Conservation (phyloP, 1,140 invertebrate genomes). For the Zeugodacus cucurbitae region DNA sequence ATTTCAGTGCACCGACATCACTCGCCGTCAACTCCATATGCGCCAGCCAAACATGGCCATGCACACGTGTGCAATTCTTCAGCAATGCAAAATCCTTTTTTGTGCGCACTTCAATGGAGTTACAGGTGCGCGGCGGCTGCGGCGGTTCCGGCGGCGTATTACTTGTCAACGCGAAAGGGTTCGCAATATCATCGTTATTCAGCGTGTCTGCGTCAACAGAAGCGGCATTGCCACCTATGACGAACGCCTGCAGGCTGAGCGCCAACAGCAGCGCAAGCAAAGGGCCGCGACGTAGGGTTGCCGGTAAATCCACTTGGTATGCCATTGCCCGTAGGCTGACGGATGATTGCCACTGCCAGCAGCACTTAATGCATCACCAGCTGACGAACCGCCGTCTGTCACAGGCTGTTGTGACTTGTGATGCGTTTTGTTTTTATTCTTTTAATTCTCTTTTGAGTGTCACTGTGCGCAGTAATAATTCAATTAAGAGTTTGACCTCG, state of each 20-base stretch:
- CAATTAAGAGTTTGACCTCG: conserved; percentile 27
- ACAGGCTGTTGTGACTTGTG: neutral
- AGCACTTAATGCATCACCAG: neutral
- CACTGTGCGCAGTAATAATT: neutral
- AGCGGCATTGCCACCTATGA: neutral
- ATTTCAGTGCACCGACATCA: neutral
- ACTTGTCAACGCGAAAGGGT: neutral
- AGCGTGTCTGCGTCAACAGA: neutral
- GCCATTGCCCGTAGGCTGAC: neutral
- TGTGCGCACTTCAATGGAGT: neutral
- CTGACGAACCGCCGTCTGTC: neutral
- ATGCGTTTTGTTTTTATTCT: neutral
- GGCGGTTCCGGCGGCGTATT: neutral
- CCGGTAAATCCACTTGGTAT: neutral
- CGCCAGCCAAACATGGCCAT: neutral
- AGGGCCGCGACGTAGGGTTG: neutral
- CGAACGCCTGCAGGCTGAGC: neutral
- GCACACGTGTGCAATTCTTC: neutral
- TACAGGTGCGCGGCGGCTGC: neutral
- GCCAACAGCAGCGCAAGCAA: neutral
- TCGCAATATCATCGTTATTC: neutral
- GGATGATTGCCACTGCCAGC: neutral
- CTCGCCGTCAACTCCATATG: neutral
- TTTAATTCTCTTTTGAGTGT: neutral
- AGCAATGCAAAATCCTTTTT: neutral